Percentiles rank a stretch among this genome's conserved stretches.
These are phyloP conservation scores for Grallaria varia DNA, from an alignment of 2,113 vertebrate species.

Conservation along the genomic window DNA sequence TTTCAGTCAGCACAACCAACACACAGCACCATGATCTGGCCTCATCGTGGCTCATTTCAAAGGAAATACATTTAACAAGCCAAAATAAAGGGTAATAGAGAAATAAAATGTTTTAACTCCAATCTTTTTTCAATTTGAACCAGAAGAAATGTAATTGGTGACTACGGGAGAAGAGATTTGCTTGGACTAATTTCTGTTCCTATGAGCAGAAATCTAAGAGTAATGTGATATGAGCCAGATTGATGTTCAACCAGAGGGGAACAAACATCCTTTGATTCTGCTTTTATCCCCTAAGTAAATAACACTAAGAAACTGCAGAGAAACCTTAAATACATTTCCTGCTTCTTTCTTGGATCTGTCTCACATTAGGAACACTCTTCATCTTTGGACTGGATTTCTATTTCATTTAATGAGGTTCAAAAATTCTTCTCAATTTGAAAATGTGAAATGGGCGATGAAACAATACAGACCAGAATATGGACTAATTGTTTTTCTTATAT, in stretches of 20 bases:
- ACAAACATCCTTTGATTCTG: constrained; percentile 27
- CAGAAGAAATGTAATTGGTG: neutral
- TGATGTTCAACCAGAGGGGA: neutral
- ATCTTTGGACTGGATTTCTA: neutral
- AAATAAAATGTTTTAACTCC: neutral
- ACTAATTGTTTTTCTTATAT: neutral
- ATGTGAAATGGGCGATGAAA: neutral
- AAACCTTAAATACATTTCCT: constrained; percentile 16
- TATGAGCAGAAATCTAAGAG: neutral
- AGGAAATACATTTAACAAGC: neutral
- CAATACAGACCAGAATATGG: neutral
- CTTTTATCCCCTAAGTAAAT: constrained; percentile 40
- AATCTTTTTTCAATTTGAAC: neutral
- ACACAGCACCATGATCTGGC: neutral
- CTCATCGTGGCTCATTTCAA: neutral
- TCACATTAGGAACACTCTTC: neutral
- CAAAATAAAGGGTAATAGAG: neutral
- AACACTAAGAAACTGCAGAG: neutral
- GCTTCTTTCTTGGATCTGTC: constrained; percentile 15
- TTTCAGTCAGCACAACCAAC: neutral
- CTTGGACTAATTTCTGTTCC: neutral
- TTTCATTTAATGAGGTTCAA: neutral
- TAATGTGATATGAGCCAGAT: constrained; percentile 9
- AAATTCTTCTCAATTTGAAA: neutral
- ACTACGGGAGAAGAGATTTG: neutral